Evolutionary conservation across 2,797 vertebrate genomes (phyloP).

Genomic region (Rhabdophis nuchalis): DNA sequence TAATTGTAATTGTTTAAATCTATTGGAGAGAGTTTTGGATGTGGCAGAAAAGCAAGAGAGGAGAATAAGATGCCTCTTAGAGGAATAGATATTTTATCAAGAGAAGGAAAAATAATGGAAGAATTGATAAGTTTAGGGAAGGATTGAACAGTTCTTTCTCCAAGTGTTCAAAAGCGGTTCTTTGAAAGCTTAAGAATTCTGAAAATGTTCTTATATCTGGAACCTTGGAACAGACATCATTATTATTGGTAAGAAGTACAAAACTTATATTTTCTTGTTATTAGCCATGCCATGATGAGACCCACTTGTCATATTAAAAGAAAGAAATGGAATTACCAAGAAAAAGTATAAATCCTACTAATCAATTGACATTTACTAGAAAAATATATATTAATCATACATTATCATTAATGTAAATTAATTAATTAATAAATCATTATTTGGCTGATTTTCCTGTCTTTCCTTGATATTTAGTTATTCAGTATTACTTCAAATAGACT

Average conservation of each 20-base stretch:
- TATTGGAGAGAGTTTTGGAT: neutral
- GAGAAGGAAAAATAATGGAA: neutral
- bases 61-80: neutral
- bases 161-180: neutral
- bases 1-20: neutral
- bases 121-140: neutral
- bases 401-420: neutral
- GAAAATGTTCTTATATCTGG: neutral
- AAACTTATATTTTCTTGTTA: neutral
- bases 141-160: neutral
- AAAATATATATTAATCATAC: neutral
- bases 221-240: neutral
- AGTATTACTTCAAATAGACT: neutral
- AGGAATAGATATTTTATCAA: neutral
- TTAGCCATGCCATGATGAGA: neutral
- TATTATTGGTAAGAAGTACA: neutral
- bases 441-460: neutral
- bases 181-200: neutral
- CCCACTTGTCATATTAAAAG: neutral
- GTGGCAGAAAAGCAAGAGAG: neutral
- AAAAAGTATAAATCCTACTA: neutral
- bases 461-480: neutral
- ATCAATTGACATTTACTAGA: neutral
- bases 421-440: neutral
- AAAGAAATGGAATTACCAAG: neutral